These are phyloP conservation scores for Potorous gilbertii DNA, from an alignment of 2,797 vertebrate species.

Conservation along the genomic window DNA sequence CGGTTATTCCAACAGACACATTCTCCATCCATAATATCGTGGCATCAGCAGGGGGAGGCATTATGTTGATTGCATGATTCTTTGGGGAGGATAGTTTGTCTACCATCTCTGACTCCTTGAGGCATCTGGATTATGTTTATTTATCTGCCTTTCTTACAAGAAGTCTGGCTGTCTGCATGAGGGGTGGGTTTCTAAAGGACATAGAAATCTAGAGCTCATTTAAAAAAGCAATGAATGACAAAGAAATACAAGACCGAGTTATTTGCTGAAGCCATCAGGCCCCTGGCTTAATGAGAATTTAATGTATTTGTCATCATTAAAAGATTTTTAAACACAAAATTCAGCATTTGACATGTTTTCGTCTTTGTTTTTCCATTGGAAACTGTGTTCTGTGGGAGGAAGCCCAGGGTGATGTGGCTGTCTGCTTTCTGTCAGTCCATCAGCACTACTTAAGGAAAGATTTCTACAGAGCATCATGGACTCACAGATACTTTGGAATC, in stretches of 20 bases:
- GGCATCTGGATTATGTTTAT: not conserved
- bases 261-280: not conserved
- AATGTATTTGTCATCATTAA: not conserved
- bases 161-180: not conserved
- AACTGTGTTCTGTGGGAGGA: not conserved
- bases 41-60: not conserved
- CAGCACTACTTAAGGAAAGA: not conserved
- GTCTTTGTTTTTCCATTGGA: not conserved
- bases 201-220: not conserved
- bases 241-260: not conserved
- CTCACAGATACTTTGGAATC: not conserved
- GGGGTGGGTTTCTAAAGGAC: not conserved
- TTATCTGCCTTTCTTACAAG: slow-evolving; percentile 35
- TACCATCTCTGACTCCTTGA: not conserved
- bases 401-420: not conserved
- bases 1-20: not conserved
- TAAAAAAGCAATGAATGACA: not conserved
- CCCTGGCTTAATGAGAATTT: not conserved
- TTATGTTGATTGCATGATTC: not conserved
- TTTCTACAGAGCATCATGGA: not conserved
- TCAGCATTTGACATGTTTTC: not conserved
- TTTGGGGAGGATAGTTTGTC: not conserved
- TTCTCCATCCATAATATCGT: not conserved
- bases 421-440: not conserved
- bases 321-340: not conserved